These are phyloP conservation scores for Clarias fuscus DNA, from an alignment of 2,797 vertebrate species.

Conservation along the genomic window DNA sequence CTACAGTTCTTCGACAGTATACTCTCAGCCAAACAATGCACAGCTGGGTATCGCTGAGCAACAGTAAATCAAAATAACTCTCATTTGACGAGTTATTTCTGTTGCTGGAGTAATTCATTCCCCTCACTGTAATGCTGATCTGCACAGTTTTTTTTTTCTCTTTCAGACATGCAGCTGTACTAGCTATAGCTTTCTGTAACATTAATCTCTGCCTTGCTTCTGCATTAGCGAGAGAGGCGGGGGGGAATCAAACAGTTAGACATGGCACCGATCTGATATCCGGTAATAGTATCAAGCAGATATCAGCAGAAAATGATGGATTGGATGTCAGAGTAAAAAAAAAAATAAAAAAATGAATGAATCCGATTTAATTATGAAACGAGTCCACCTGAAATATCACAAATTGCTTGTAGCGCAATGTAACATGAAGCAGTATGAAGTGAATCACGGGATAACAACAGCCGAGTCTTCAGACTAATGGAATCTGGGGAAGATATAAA, in stretches of 20 bases:
- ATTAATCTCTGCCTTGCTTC: slow-evolving; percentile 14
- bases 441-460: background rate
- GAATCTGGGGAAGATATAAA: background rate
- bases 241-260: background rate
- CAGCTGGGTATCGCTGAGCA: slow-evolving; percentile 15
- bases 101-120: background rate
- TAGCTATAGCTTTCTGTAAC: slow-evolving; percentile 2
- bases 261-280: background rate
- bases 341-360: background rate
- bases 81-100: slow-evolving; percentile 2
- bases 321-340: background rate
- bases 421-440: background rate
- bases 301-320: slow-evolving; percentile 2
- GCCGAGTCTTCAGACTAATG: slow-evolving; percentile 12
- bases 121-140: slow-evolving; percentile 14
- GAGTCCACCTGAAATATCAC: background rate
- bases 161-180: slow-evolving; percentile 6
- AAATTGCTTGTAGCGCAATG: background rate
- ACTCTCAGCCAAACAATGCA: slow-evolving; percentile 19
- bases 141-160: background rate
- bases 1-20: background rate
- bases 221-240: background rate
- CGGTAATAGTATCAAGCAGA: background rate
- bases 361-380: background rate
- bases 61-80: slow-evolving; percentile 18